phyloP scores from a whole-genome alignment of 2,797 vertebrate genomes.

The Hafferia zeledoni region DNA sequence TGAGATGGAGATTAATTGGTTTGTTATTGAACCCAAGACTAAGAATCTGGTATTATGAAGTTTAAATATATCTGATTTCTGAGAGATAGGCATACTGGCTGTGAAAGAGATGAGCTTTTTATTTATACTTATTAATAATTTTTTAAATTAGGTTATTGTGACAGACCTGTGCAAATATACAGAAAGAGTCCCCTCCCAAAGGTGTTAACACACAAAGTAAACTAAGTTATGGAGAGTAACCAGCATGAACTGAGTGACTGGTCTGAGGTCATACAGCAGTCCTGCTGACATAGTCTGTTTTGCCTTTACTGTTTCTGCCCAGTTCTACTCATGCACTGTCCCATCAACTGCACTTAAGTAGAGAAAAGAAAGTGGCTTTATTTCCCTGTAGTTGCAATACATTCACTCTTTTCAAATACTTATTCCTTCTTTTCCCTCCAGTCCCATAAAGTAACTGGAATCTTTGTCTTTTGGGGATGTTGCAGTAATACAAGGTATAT shows the following conservation, averaged over 20 bases:
- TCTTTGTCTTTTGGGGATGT: neutral
- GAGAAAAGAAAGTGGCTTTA: neutral
- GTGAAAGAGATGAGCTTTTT: neutral
- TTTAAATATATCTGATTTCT: neutral
- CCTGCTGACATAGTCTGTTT: neutral
- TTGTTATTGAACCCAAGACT: neutral
- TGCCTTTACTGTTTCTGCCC: neutral
- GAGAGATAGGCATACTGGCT: neutral
- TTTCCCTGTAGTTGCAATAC: neutral
- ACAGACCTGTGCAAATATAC: neutral
- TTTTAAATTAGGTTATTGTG: neutral
- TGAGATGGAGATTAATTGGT: neutral
- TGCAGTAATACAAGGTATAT: neutral
- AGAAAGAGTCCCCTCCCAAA: neutral
- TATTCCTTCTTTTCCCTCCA: neutral
- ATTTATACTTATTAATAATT: neutral
- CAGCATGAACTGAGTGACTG: neutral
- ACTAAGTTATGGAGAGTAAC: neutral
- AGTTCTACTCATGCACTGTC: neutral
- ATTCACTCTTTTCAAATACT: neutral
- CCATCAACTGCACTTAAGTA: neutral
- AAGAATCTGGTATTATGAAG: neutral
- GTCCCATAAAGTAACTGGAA: neutral
- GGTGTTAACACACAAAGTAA: neutral
- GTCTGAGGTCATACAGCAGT: neutral